Percentiles rank a stretch among this genome's conserved stretches.
phyloP scores from a whole-genome alignment of 2,797 vertebrate genomes.

The Smutsia gigantea region DNA sequence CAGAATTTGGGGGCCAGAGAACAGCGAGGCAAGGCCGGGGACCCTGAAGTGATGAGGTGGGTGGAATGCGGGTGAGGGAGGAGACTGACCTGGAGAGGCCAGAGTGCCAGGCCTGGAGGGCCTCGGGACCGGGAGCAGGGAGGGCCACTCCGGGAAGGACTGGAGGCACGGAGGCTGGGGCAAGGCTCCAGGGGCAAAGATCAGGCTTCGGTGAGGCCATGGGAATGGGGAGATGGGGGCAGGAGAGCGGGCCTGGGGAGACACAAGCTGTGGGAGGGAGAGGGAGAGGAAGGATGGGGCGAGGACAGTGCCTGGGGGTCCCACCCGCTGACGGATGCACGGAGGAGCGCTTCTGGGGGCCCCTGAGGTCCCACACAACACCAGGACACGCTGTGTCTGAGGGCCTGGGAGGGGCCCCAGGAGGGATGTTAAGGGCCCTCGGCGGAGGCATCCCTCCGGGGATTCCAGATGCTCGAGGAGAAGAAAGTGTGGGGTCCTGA shows the following conservation, averaged over 20 bases:
- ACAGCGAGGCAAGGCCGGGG: background rate
- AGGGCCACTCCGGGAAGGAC: background rate
- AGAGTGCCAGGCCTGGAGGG: background rate
- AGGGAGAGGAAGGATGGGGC: too few relatives aligned
- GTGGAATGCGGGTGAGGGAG: too few relatives aligned
- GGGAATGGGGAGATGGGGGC: background rate
- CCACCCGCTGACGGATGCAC: fast-evolving
- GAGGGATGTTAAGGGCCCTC: background rate
- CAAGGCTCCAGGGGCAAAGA: background rate
- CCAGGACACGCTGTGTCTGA: too few relatives aligned
- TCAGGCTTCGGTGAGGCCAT: background rate
- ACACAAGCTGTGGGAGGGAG: background rate
- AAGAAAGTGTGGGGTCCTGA: background rate
- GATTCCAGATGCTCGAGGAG: background rate
- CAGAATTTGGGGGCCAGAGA: background rate
- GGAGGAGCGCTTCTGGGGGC: background rate
- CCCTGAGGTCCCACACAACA: background rate
- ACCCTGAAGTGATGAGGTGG: background rate
- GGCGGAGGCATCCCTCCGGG: fast-evolving
- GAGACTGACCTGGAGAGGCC: too few relatives aligned
- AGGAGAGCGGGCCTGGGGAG: background rate
- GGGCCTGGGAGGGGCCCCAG: background rate
- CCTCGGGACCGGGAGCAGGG: background rate
- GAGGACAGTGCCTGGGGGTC: background rate
- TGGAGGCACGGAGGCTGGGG: background rate